Evolutionary conservation across 2,888 invertebrate species (phyloP).

Genomic region (Bombylius discolor): DNA sequence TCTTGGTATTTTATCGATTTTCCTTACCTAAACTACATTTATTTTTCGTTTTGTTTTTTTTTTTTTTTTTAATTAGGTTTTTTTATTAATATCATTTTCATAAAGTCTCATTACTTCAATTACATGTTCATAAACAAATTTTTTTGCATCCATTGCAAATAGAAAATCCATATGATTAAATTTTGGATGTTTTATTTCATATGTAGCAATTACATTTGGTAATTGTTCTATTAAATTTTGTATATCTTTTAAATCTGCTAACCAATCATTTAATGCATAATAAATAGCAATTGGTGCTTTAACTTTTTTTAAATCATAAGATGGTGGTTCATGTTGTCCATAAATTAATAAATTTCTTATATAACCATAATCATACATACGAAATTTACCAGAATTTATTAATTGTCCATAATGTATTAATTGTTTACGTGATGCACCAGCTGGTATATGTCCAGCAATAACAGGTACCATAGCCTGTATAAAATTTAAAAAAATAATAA

Average conservation of each 20-base stretch:
- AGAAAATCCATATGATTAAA: constrained; percentile 38
- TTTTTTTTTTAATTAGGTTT: too few species aligned
- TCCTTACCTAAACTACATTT: too few species aligned
- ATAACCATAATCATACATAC: constrained; percentile 27
- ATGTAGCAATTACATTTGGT: constrained; percentile 35
- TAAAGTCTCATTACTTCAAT: constrained; percentile 2
- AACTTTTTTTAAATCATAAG: constrained; percentile 29
- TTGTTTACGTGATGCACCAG: constrained; percentile 43
- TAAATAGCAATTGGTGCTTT: constrained; percentile 32
- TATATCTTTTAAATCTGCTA: constrained; percentile 42
- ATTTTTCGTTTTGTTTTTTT: too few species aligned
- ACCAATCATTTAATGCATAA: constrained; percentile 44
- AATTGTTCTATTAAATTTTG: constrained; percentile 34
- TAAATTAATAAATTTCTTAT: constrained; percentile 23
- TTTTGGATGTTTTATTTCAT: constrained; percentile 37
- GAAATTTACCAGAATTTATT: constrained; percentile 24
- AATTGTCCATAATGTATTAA: constrained; percentile 44
- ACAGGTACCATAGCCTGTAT: constrained; percentile 41
- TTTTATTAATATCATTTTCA: neutral
- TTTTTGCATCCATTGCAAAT: constrained; percentile 22
- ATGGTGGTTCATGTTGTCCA: constrained; percentile 27
- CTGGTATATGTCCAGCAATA: constrained; percentile 41
- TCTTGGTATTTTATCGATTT: too few species aligned
- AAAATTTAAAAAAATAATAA: neutral
- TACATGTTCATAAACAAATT: constrained; percentile 9